Conservation (phyloP, 1,140 invertebrate species). For the Drosophila ambigua region DNA sequence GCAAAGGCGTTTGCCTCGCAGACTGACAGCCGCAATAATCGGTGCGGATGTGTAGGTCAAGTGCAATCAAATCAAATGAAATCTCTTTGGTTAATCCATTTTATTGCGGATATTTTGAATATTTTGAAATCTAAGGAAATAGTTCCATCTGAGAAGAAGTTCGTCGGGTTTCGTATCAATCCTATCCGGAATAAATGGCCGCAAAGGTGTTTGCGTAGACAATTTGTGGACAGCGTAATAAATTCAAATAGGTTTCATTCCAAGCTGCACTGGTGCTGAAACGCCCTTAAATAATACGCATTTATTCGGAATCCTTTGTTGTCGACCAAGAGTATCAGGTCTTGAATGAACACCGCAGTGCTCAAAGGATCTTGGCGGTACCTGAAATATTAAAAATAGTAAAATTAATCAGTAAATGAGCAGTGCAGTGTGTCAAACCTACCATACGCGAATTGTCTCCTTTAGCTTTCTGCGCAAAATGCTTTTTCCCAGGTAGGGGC, state of each 20-base stretch:
- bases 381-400: conserved; percentile 1
- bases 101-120: not conserved
- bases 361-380: not conserved
- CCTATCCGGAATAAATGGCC: no score
- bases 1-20: not conserved
- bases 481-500: conserved; percentile 31
- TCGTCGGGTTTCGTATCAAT: no score
- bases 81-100: not conserved
- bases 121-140: no score
- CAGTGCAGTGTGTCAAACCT: not conserved
- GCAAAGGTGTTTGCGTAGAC: no score
- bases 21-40: conserved; percentile 40
- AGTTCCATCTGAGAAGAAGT: no score
- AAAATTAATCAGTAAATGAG: no score
- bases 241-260: no score
- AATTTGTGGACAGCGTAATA: no score
- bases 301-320: conserved; percentile 5
- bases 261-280: not conserved
- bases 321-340: conserved; percentile 11
- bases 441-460: conserved; percentile 20
- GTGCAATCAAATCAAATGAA: conserved; percentile 7
- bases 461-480: not conserved
- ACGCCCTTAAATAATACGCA: not conserved
- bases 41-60: conserved; percentile 5
- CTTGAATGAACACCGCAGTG: conserved; percentile 15